Evolutionary conservation across 2,888 invertebrate species (phyloP).

Genomic region (Acronicta leporina): DNA sequence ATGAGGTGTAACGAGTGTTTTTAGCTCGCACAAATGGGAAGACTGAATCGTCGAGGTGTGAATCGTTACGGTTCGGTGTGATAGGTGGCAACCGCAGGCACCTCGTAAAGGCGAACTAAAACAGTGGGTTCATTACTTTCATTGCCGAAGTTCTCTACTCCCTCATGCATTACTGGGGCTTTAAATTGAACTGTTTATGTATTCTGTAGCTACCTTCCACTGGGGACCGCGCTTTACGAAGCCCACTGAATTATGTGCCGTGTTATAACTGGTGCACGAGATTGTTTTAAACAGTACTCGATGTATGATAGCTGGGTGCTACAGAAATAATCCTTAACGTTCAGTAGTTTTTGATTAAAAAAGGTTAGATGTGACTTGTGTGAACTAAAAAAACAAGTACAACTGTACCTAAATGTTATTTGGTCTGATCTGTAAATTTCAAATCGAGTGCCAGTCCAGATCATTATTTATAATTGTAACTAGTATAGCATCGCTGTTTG

Average conservation of each 20-base stretch:
- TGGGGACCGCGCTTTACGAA: conserved; percentile 46
- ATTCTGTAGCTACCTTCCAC: conserved; percentile 61
- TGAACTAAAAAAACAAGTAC: too few species aligned
- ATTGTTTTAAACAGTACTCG: conserved; percentile 50
- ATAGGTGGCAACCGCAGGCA: conserved; percentile 57
- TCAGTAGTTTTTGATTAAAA: background rate
- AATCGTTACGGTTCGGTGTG: conserved; percentile 56
- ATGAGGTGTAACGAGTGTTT: conserved; percentile 35
- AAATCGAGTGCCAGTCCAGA: too few species aligned
- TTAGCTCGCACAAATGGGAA: conserved; percentile 44
- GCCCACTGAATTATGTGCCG: conserved; percentile 54
- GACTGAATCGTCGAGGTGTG: conserved; percentile 42
- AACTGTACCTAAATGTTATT: too few species aligned
- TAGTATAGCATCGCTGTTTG: too few species aligned
- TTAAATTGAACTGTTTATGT: conserved; percentile 77
- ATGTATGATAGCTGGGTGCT: conserved; percentile 25
- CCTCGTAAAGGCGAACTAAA: conserved; percentile 68
- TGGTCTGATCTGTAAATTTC: too few species aligned
- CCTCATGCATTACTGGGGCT: conserved; percentile 65
- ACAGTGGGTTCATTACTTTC: conserved; percentile 67
- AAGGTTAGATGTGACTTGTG: background rate
- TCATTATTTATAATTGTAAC: too few species aligned
- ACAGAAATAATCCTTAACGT: too few species aligned
- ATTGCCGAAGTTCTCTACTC: conserved; percentile 64
- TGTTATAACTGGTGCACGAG: conserved; percentile 47